Percentiles rank a stretch among this genome's conserved stretches.
Evolutionary conservation across 2,888 invertebrate genomes (phyloP).

Genomic region (Octonoba sinensis): DNA sequence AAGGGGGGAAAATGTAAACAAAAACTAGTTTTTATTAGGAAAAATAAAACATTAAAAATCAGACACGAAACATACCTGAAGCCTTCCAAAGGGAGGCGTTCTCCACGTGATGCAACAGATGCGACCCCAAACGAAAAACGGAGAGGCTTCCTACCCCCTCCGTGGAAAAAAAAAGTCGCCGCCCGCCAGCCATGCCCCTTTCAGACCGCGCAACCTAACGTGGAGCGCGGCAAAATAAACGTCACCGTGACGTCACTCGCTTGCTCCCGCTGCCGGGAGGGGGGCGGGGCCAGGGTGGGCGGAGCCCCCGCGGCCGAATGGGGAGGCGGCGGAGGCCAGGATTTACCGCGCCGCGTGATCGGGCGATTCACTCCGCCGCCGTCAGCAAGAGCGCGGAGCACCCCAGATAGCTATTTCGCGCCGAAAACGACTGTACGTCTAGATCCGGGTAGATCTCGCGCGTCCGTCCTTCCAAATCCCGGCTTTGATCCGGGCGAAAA

Average conservation of each 20-base stretch:
- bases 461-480: slow-evolving; percentile 48
- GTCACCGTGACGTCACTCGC: slow-evolving; percentile 19
- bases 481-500: slow-evolving; percentile 50
- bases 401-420: slow-evolving; percentile 36
- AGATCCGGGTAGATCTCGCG: slow-evolving; percentile 47
- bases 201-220: not conserved
- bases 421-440: slow-evolving; percentile 33
- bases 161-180: slow-evolving; percentile 18
- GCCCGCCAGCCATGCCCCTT: slow-evolving; percentile 27
- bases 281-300: slow-evolving; percentile 20
- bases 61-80: slow-evolving; percentile 20
- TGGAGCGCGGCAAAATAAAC: slow-evolving; percentile 11
- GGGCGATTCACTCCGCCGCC: slow-evolving; percentile 31
- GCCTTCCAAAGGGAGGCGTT: slow-evolving; percentile 21
- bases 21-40: slow-evolving; percentile 4
- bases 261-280: not conserved
- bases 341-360: slow-evolving; percentile 62
- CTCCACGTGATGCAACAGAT: slow-evolving; percentile 59
- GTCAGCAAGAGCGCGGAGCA: slow-evolving; percentile 34
- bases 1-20: not conserved
- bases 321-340: slow-evolving; percentile 34
- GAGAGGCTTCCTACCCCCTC: slow-evolving; percentile 23
- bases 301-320: slow-evolving; percentile 21
- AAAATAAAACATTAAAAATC: slow-evolving; percentile 9
- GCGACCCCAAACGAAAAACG: slow-evolving; percentile 28